A percentile compares a stretch with the other conserved stretches of the same genome.
These are phyloP conservation scores for Crossaster papposus DNA, from an alignment of 53 echinoderm and acorn worm species.

Conservation along the genomic window DNA sequence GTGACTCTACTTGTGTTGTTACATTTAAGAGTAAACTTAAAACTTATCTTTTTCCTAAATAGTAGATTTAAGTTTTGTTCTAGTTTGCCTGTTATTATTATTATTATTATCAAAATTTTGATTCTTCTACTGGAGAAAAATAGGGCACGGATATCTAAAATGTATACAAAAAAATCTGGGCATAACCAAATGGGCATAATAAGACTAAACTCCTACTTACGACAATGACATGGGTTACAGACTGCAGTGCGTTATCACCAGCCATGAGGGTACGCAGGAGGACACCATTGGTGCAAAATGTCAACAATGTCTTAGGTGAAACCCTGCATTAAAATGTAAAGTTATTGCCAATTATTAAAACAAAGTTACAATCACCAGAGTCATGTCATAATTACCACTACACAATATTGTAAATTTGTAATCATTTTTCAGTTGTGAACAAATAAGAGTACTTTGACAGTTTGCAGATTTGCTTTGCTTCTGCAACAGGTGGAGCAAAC, in stretches of 20 bases:
- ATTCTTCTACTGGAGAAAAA: too few relatives aligned
- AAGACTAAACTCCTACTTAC: conserved; percentile 61
- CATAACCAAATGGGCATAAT: too few relatives aligned
- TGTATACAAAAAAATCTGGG: neutral
- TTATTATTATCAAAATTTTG: too few relatives aligned
- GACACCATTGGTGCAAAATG: conserved; percentile 98
- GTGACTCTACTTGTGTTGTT: too few relatives aligned
- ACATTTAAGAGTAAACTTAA: too few relatives aligned
- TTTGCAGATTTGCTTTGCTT: too few relatives aligned
- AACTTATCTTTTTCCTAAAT: too few relatives aligned
- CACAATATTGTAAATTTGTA: neutral
- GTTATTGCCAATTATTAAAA: neutral
- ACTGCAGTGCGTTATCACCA: conserved; percentile 77
- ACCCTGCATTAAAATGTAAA: conserved; percentile 58
- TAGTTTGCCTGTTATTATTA: too few relatives aligned
- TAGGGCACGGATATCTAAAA: neutral
- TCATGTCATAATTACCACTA: neutral
- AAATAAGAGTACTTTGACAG: too few relatives aligned
- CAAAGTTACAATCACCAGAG: neutral
- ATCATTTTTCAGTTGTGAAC: neutral
- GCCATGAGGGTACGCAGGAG: conserved; percentile 92
- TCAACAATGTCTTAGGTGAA: conserved; percentile 92
- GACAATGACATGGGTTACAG: conserved; percentile 96
- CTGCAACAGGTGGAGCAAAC: too few relatives aligned
- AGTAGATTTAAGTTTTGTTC: too few relatives aligned